phyloP scores from a whole-genome alignment of 2,797 vertebrate genomes.

The Chaunax sp. region DNA sequence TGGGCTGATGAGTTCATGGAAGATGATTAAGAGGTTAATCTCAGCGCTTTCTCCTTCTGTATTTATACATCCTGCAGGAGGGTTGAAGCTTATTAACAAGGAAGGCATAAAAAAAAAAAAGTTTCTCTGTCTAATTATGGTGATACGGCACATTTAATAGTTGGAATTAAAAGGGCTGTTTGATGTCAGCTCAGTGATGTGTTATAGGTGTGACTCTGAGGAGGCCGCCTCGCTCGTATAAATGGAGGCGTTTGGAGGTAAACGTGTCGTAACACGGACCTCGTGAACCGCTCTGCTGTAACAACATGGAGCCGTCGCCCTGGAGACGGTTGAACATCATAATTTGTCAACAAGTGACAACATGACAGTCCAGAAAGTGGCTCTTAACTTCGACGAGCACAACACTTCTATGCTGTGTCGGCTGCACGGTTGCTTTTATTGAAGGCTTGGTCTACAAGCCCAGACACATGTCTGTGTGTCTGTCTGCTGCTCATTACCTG shows the following conservation, averaged over 20 bases:
- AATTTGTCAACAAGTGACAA: constrained; percentile 61
- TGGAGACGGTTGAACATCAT: constrained; percentile 35
- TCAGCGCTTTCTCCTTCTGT: constrained; percentile 11
- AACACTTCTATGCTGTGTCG: constrained; percentile 18
- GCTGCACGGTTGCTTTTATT: constrained; percentile 16
- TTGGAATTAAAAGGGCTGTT: constrained; percentile 33
- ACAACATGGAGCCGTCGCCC: constrained; percentile 21
- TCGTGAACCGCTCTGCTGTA: constrained; percentile 1
- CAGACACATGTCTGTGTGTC: constrained; percentile 26
- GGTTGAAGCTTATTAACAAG: constrained; percentile 19
- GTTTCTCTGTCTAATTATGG: constrained; percentile 36
- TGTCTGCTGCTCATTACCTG: constrained; percentile 20
- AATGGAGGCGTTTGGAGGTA: constrained; percentile 15
- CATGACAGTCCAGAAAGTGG: constrained; percentile 30
- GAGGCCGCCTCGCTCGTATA: neutral
- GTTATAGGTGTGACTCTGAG: constrained; percentile 11
- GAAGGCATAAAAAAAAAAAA: constrained; percentile 19
- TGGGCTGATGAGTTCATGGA: constrained; percentile 48
- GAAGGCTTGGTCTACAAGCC: constrained; percentile 42
- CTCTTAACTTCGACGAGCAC: constrained; percentile 35
- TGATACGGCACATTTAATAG: constrained; percentile 36
- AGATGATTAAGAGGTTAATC: constrained; percentile 58
- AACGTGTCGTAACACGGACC: constrained; percentile 35
- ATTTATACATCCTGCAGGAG: constrained; percentile 16
- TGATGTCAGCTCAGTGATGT: constrained; percentile 23